phyloP scores from a whole-genome alignment of 2,888 invertebrate species.

The Cheilosia grossa region DNA sequence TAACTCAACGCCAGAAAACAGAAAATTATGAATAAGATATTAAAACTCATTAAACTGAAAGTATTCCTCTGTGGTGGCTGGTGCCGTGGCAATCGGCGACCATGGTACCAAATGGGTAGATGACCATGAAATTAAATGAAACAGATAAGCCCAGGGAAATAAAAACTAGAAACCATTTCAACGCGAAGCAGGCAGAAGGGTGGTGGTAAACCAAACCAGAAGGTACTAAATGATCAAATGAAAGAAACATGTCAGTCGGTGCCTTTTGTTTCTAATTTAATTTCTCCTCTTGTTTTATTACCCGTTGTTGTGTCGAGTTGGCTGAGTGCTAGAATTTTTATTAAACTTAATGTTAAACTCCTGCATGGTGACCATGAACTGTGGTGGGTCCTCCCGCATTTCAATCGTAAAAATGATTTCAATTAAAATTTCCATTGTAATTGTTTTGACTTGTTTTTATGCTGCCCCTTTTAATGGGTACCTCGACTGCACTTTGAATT shows the following conservation, averaged over 20 bases:
- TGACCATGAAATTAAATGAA: constrained; percentile 51
- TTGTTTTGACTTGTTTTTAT: neutral
- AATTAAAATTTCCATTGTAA: constrained; percentile 17
- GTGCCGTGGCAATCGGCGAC: neutral
- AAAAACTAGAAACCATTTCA: constrained; percentile 19
- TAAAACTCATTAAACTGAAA: constrained; percentile 24
- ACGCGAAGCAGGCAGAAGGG: neutral
- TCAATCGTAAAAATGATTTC: constrained; percentile 12
- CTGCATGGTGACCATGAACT: constrained; percentile 10
- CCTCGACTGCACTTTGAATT: constrained; percentile 23
- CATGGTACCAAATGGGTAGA: neutral
- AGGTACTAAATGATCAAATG: constrained; percentile 51
- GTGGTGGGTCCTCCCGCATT: constrained; percentile 3
- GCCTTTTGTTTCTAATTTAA: constrained; percentile 53
- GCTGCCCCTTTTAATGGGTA: constrained; percentile 9
- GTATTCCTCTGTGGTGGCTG: constrained; percentile 2
- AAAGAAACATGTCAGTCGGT: constrained; percentile 51
- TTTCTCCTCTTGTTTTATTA: constrained; percentile 1
- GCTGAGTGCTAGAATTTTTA: constrained; percentile 25
- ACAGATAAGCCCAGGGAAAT: constrained; percentile 46
- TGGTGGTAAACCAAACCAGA: constrained; percentile 22
- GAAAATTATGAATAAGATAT: constrained; percentile 52
- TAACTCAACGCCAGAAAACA: no score
- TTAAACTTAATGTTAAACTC: constrained; percentile 11
- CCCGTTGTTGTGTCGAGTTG: neutral